Conservation (phyloP, 2,113 vertebrate genomes). For the Daboia siamensis region DNA sequence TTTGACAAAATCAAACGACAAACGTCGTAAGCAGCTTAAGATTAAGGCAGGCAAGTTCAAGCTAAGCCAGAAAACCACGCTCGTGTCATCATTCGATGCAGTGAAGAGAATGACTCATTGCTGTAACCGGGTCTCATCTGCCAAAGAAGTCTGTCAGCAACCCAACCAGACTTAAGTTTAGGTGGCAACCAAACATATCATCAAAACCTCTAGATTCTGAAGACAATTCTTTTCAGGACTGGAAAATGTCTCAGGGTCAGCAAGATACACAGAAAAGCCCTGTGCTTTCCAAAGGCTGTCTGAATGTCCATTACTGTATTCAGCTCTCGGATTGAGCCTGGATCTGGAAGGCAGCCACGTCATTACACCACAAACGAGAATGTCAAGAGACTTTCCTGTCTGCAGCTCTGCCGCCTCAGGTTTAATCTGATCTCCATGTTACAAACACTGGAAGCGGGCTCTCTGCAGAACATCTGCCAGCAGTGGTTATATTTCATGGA, state of each 20-base stretch:
- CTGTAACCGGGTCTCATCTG: not conserved
- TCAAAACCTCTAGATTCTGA: not conserved
- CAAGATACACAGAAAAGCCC: not conserved
- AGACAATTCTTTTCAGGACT: not conserved
- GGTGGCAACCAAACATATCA: not conserved
- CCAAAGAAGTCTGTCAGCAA: not conserved
- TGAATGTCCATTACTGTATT: not conserved
- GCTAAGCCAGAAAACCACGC: not conserved
- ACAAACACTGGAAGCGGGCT: not conserved
- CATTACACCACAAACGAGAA: not conserved
- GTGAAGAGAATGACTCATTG: not conserved
- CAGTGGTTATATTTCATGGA: not conserved
- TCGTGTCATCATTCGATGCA: not conserved
- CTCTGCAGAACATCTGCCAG: not conserved
- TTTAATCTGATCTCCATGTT: not conserved
- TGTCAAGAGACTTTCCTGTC: not conserved
- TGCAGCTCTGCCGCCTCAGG: not conserved
- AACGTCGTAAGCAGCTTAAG: not conserved
- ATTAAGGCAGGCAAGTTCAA: not conserved
- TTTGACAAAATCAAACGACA: not conserved
- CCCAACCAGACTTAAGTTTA: not conserved
- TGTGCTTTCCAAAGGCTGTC: not conserved
- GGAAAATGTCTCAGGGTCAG: not conserved
- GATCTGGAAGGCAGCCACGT: not conserved
- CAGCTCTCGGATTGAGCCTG: not conserved